Evolutionary conservation across 1,140 invertebrate species (phyloP).

Genomic region (Drosophila suzukii): DNA sequence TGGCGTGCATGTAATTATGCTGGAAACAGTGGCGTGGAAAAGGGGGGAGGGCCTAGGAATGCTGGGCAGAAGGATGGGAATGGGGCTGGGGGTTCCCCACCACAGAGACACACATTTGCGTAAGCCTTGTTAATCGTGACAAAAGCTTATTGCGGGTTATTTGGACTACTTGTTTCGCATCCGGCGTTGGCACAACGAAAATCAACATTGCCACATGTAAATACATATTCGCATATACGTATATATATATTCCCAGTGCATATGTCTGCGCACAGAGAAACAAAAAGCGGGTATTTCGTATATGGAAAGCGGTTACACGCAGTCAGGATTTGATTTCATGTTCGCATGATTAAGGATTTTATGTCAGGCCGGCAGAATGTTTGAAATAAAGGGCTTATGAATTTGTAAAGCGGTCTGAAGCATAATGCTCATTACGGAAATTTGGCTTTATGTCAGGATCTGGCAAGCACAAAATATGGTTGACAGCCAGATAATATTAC

Average conservation of each 20-base stretch:
- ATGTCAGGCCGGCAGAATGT: constrained; percentile 19
- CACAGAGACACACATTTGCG: constrained; percentile 60
- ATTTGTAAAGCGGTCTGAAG: constrained; percentile 35
- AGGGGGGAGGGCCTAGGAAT: not conserved
- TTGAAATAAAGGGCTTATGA: constrained; percentile 35
- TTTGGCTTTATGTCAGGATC: constrained; percentile 20
- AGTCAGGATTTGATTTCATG: constrained; percentile 46
- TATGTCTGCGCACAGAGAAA: constrained; percentile 42
- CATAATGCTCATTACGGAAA: constrained; percentile 31
- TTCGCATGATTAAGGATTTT: constrained; percentile 45
- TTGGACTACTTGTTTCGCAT: constrained; percentile 82
- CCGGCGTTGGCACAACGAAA: constrained; percentile 73
- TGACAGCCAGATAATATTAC: not conserved
- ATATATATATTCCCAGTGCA: constrained; percentile 7
- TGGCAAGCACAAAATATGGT: too few species aligned
- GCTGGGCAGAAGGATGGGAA: not conserved
- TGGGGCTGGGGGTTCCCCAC: constrained; percentile 2
- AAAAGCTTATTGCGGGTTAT: constrained; percentile 82
- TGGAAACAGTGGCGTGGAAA: constrained; percentile 23
- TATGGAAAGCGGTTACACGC: constrained; percentile 42
- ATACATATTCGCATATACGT: not conserved
- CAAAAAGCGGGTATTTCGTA: constrained; percentile 33
- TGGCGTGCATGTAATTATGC: constrained; percentile 76
- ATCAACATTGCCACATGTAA: constrained; percentile 64
- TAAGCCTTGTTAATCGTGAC: constrained; percentile 82